Evolutionary conservation across 2,888 invertebrate species (phyloP).

Genomic region (Yponomeuta cagnagella): DNA sequence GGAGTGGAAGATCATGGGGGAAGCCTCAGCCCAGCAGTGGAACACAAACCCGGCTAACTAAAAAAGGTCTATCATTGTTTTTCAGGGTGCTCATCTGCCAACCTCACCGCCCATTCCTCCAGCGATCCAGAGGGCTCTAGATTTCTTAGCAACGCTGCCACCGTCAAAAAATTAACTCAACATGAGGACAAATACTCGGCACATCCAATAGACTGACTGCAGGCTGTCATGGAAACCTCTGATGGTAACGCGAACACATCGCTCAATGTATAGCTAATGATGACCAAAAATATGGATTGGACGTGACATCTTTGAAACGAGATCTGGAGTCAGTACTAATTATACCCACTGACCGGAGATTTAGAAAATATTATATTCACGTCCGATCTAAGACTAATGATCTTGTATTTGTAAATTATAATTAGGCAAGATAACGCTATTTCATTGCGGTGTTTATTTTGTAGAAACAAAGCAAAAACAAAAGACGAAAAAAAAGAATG

Average conservation of each 20-base stretch:
- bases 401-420: neutral
- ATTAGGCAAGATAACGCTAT: neutral
- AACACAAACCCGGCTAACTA: neutral
- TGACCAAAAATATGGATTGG: neutral
- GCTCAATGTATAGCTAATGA: slow-evolving; percentile 1
- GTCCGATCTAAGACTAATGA: neutral
- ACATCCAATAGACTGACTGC: slow-evolving; percentile 9
- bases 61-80: slow-evolving; percentile 19
- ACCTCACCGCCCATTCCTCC: slow-evolving; percentile 86
- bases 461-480: slow-evolving; percentile 14
- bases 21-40: too few species aligned
- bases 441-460: slow-evolving; percentile 6
- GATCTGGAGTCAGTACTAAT: neutral
- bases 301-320: neutral
- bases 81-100: slow-evolving; percentile 83
- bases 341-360: neutral
- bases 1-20: neutral
- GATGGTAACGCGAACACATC: neutral
- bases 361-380: neutral
- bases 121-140: slow-evolving; percentile 84
- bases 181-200: neutral
- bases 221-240: neutral
- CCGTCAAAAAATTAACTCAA: slow-evolving; percentile 36
- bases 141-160: slow-evolving; percentile 80
- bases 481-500: slow-evolving; percentile 48